These are phyloP conservation scores for Enoplosus armatus DNA, from an alignment of 2,797 vertebrate species.

Conservation along the genomic window DNA sequence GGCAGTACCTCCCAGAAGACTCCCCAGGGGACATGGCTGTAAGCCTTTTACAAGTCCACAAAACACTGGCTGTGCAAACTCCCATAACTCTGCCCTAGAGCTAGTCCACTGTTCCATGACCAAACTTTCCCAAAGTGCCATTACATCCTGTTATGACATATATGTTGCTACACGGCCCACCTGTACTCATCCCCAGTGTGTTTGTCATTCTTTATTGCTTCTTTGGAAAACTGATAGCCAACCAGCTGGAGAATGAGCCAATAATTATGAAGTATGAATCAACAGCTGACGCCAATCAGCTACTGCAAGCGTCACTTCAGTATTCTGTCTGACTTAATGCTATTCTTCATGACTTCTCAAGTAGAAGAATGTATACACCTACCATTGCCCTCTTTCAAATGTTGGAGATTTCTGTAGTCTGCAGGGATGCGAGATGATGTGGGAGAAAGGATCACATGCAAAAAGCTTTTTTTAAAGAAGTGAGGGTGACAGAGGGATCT, in stretches of 20 bases:
- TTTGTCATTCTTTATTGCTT: constrained; percentile 39
- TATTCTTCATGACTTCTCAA: constrained; percentile 5
- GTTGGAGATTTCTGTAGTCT: constrained; percentile 17
- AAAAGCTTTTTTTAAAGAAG: constrained; percentile 13
- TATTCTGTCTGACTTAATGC: constrained; percentile 12
- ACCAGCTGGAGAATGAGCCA: constrained; percentile 3
- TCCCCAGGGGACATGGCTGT: rapidly evolving
- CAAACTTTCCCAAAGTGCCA: constrained; percentile 37
- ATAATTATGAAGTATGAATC: constrained; percentile 2
- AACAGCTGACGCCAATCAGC: constrained; percentile 10
- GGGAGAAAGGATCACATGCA: constrained; percentile 18
- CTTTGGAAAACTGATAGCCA: constrained; percentile 9
- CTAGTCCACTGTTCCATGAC: constrained; percentile 3
- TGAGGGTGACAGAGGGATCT: constrained; percentile 35
- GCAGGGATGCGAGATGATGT: constrained; percentile 11
- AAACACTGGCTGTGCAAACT: background rate
- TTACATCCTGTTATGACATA: constrained; percentile 40
- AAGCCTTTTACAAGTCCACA: background rate
- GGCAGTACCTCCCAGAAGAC: background rate
- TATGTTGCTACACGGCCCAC: constrained; percentile 16
- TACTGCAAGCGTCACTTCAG: background rate
- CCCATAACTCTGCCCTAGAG: background rate
- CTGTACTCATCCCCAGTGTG: constrained; percentile 5
- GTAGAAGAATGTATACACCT: constrained; percentile 1
- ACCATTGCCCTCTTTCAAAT: constrained; percentile 15